phyloP scores from a whole-genome alignment of 2,888 invertebrate species.

The Tanypteryx hageni region DNA sequence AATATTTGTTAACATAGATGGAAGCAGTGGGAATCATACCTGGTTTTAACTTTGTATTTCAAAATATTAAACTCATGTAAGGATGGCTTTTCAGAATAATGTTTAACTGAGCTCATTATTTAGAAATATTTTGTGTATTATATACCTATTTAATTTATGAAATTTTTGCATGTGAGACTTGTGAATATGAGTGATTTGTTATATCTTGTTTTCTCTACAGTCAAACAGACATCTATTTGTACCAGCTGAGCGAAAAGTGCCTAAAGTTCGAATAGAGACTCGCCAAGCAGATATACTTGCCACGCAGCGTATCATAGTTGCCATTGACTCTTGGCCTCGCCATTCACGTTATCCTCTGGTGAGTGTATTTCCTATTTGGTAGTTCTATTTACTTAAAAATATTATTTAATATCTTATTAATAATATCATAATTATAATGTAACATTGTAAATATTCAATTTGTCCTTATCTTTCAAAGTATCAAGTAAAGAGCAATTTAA shows the following conservation, averaged over 20 bases:
- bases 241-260: constrained; percentile 95
- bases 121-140: constrained; percentile 72
- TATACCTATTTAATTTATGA: not conserved
- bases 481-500: too few species aligned
- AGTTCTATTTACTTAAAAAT: too few species aligned
- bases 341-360: constrained; percentile 93
- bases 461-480: too few species aligned
- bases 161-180: not conserved
- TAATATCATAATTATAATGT: too few species aligned
- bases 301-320: constrained; percentile 93
- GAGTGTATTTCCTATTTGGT: constrained; percentile 68
- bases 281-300: constrained; percentile 89
- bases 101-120: constrained; percentile 74
- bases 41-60: not conserved
- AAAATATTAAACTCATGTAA: not conserved
- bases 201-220: constrained; percentile 26
- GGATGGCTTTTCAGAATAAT: not conserved
- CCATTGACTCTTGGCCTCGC: constrained; percentile 97
- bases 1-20: too few species aligned
- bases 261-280: constrained; percentile 96
- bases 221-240: constrained; percentile 81
- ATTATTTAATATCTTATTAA: too few species aligned
- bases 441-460: too few species aligned
- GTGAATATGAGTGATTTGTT: not conserved
- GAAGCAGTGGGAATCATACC: not conserved